Conservation (phyloP, 2,113 vertebrate species). For the Struthidea cinerea region DNA sequence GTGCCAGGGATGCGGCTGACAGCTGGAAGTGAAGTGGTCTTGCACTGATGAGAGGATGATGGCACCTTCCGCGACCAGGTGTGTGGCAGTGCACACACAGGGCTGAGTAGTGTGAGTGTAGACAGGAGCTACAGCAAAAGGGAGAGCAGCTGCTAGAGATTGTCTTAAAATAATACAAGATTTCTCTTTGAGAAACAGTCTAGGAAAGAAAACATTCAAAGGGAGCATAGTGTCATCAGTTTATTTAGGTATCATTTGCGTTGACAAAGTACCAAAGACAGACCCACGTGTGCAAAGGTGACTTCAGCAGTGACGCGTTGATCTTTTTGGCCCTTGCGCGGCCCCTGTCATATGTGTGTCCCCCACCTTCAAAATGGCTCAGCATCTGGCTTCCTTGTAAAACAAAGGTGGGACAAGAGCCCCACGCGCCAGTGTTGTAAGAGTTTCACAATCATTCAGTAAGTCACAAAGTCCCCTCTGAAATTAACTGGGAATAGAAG, state of each 20-base stretch:
- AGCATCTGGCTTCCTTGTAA: not conserved
- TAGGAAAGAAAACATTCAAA: not conserved
- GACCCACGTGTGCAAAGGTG: not conserved
- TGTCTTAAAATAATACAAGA: not conserved
- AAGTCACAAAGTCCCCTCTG: not conserved
- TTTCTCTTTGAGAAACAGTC: not conserved
- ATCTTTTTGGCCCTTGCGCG: too few relatives aligned
- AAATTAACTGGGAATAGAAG: not conserved
- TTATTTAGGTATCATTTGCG: not conserved
- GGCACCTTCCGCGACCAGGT: rapidly evolving
- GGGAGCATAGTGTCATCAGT: not conserved
- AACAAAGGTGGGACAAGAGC: not conserved
- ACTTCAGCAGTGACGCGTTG: not conserved
- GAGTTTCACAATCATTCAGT: not conserved
- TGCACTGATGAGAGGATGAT: rapidly evolving
- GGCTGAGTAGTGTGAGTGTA: rapidly evolving
- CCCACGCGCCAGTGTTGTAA: not conserved
- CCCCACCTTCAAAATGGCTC: too few relatives aligned
- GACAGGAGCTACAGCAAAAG: not conserved
- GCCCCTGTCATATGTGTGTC: not conserved
- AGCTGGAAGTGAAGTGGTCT: rapidly evolving
- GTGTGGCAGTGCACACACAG: rapidly evolving
- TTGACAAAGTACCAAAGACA: not conserved
- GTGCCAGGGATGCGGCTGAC: not conserved
- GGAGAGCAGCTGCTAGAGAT: not conserved